A percentile compares a stretch with the other conserved stretches of the same genome.
These are phyloP conservation scores for Ptyas mucosa DNA, from an alignment of 2,113 vertebrate genomes.

Conservation along the genomic window DNA sequence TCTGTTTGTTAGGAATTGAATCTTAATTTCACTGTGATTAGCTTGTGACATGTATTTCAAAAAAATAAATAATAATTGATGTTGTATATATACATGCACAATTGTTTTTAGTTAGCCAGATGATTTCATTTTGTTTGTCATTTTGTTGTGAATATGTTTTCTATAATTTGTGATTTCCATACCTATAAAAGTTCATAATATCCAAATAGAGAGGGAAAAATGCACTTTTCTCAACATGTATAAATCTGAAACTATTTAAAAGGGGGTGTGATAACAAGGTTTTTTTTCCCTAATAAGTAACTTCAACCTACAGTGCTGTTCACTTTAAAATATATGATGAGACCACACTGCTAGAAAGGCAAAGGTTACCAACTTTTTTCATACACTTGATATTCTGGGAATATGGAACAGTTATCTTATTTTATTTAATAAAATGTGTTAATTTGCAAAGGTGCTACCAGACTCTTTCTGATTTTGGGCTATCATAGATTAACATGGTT, in stretches of 20 bases:
- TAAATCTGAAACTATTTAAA: background rate
- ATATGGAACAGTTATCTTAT: background rate
- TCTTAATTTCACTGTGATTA: conserved; percentile 45
- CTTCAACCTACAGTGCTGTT: background rate
- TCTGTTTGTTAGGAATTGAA: conserved; percentile 16
- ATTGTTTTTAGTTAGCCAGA: conserved; percentile 34
- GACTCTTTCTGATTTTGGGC: background rate
- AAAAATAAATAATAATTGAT: conserved; percentile 28
- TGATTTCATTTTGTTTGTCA: background rate
- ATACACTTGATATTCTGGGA: background rate
- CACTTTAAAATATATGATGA: background rate
- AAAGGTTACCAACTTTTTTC: background rate
- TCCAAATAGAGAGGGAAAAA: background rate
- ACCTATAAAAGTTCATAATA: background rate
- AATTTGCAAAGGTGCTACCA: background rate
- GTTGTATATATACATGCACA: accelerated
- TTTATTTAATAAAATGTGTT: background rate
- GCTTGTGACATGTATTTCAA: conserved; percentile 53
- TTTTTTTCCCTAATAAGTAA: background rate
- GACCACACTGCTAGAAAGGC: background rate
- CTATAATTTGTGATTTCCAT: background rate
- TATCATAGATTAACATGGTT: background rate
- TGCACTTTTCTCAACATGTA: background rate
- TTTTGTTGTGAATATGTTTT: background rate
- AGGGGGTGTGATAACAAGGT: background rate